phyloP scores from a whole-genome alignment of 2,888 invertebrate species.

The Aleiodes testaceus region DNA sequence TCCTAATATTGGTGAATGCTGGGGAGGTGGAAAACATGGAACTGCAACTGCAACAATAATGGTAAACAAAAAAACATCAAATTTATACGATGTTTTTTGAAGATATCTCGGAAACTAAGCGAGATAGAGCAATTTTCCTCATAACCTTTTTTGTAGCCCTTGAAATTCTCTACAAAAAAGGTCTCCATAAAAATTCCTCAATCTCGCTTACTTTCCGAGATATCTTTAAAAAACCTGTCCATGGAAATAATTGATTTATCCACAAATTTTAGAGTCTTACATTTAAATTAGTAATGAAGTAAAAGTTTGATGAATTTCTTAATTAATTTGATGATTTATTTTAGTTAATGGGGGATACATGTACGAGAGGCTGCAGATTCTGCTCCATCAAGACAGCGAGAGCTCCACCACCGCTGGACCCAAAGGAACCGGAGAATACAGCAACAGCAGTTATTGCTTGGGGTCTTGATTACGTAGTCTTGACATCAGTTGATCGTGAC shows the following conservation, averaged over 20 bases:
- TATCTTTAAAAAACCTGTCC: no score
- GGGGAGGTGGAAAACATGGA: conserved; percentile 95
- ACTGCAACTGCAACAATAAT: conserved; percentile 99
- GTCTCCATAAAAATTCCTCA: no score
- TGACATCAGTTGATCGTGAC: conserved; percentile 98
- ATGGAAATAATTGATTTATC: no score
- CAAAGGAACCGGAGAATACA: conserved; percentile 92
- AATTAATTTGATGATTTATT: conserved; percentile 18
- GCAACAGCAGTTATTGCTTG: conserved; percentile 93
- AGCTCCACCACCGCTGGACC: conserved; percentile 91
- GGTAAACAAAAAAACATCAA: conserved; percentile 75
- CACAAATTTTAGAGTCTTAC: no score
- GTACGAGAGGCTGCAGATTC: conserved; percentile 97
- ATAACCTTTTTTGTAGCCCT: no score
- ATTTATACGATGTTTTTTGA: not conserved
- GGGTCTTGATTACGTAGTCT: conserved; percentile 97
- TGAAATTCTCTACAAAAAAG: no score
- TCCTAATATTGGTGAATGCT: conserved; percentile 99
- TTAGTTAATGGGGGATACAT: conserved; percentile 98
- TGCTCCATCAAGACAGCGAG: conserved; percentile 98
- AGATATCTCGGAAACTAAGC: no score
- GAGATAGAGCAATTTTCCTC: no score
- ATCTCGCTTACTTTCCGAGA: no score
- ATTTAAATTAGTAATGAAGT: no score
- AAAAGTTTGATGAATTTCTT: conserved; percentile 30